These are phyloP conservation scores for Trachemys scripta DNA, from an alignment of 2,113 vertebrate genomes.

Conservation along the genomic window DNA sequence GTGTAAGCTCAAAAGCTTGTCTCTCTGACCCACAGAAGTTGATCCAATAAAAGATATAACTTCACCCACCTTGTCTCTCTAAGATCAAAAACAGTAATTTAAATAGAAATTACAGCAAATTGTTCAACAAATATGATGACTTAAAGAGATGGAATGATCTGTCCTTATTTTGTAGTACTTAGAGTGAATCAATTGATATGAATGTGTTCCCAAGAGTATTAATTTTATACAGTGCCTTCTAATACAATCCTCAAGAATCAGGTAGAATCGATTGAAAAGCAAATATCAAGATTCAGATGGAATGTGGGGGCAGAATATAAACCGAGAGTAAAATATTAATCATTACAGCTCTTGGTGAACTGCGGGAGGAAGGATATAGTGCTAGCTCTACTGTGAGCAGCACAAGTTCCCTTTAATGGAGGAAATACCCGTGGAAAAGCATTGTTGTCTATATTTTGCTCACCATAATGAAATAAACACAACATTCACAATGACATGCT, in stretches of 20 bases:
- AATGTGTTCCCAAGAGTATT: background rate
- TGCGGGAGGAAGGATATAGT: too few species aligned
- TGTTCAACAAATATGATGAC: background rate
- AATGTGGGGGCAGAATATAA: rapidly evolving
- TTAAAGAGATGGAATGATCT: background rate
- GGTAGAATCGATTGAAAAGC: background rate
- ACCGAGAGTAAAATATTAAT: too few species aligned
- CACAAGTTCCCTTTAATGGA: too few species aligned
- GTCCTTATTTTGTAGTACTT: background rate
- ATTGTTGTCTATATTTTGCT: too few species aligned
- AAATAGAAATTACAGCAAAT: background rate
- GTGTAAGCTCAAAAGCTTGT: too few species aligned
- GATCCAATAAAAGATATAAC: too few species aligned
- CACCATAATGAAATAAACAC: background rate
- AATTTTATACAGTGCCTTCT: background rate
- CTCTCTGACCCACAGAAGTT: too few species aligned
- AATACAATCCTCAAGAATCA: background rate
- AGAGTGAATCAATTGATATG: background rate
- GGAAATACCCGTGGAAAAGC: too few species aligned
- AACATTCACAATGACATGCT: background rate
- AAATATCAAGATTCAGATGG: background rate
- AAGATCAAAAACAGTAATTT: background rate
- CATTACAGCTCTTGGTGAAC: too few species aligned
- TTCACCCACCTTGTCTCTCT: too few species aligned
- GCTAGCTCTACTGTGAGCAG: too few species aligned